These are phyloP conservation scores for Anniella stebbinsi DNA, from an alignment of 2,797 vertebrate species.

Conservation along the genomic window DNA sequence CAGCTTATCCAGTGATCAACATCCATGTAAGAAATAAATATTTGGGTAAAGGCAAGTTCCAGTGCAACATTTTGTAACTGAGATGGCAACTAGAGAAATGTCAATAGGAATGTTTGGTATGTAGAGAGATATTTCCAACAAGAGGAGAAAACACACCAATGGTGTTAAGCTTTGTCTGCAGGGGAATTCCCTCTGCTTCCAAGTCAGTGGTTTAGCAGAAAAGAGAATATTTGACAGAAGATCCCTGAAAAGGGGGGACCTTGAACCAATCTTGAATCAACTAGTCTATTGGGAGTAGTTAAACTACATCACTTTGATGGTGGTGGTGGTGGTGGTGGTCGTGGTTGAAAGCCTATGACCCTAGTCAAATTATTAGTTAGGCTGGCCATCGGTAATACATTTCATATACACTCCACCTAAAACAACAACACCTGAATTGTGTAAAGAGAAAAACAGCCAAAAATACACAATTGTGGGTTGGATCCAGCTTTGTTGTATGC, in stretches of 20 bases:
- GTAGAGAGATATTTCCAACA: neutral
- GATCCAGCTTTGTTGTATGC: no score
- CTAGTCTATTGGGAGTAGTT: no score
- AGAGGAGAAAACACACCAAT: neutral
- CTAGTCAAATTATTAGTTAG: no score
- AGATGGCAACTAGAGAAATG: conserved; percentile 3
- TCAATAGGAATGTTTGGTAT: conserved; percentile 7
- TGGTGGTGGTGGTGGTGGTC: no score
- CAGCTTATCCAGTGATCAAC: conserved; percentile 7
- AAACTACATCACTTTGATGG: no score
- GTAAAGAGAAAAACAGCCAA: no score
- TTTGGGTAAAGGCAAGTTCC: conserved; percentile 28
- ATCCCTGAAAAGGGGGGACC: neutral
- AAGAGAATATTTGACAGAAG: conserved; percentile 5
- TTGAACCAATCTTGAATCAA: neutral
- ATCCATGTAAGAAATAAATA: conserved; percentile 20
- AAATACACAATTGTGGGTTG: no score
- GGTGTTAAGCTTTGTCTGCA: conserved; percentile 6
- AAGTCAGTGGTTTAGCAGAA: neutral
- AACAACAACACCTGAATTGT: no score
- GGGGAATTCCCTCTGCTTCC: neutral
- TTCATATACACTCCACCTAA: no score
- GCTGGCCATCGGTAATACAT: no score
- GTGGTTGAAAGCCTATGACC: no score
- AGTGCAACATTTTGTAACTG: conserved; percentile 23